Evolutionary conservation across 2,888 invertebrate species (phyloP), one percentile per base, ranked within the genome.

Genomic region (Antheraea assamensis): DNA sequence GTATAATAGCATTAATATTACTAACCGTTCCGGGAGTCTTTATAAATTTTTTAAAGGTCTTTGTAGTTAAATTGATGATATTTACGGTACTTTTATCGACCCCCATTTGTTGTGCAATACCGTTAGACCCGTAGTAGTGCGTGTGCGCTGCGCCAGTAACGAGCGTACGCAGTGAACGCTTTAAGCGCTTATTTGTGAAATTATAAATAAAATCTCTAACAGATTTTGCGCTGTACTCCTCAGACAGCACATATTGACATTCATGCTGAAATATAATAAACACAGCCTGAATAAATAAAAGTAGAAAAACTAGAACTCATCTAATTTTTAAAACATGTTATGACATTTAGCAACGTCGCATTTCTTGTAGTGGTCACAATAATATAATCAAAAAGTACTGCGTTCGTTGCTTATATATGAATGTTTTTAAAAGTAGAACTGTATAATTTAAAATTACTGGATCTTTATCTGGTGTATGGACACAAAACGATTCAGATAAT

Each of bases 61-160:
- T 90, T 0, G 96, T 95, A 47, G 96, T 96, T 72, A 97, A 93
- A 83, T 98, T 97, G 19, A 91, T 85, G 19, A 97, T 91, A 80
- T 95, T 95, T 13, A 96, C 84, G 72, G 83, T 85, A 75, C 82
- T 86, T 55, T 80, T 85, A 75, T 78, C 82, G 75, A 81, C 76
- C 10, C 81, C 83, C 78, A 80, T 83, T 73, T 79, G 80, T 19
- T 78, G 79, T 4, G 80, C 77, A 8, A 75, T 77, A 2, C 84
- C 85, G 24, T 85, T 83, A 0, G 91, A 87, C 0, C 90, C 90
- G 77, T 89, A 95, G 82, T 88, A 92, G 76, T 95, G 95, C 49
- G 95, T 95, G 76, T 93, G 91, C 17, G 82, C 79, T 0, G 93
- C 89, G 27, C 89, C 89, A 71, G 84, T 84, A 0, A 92, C 87